Evolutionary conservation across 2,797 vertebrate species (phyloP).

Genomic region (Acanthiza pusilla): DNA sequence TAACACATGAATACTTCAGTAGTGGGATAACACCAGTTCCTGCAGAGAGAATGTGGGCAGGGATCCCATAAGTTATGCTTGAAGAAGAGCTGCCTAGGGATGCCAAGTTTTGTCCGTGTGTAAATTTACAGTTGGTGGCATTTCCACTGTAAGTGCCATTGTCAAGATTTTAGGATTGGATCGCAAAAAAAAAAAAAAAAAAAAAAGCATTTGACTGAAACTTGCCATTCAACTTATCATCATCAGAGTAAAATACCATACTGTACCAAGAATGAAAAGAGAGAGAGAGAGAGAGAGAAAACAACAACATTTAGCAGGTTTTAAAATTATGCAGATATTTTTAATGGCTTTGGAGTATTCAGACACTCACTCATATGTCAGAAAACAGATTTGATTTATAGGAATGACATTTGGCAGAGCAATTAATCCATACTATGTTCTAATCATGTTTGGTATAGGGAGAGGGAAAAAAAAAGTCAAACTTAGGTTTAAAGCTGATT

Average conservation of each 20-base stretch:
- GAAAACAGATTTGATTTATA: conserved; percentile 76
- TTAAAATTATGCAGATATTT: conserved; percentile 76
- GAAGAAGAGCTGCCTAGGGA: conserved; percentile 14
- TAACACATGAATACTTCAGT: conserved; percentile 24
- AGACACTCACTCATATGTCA: conserved; percentile 75
- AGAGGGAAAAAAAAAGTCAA: conserved; percentile 60
- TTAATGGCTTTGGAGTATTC: conserved; percentile 74
- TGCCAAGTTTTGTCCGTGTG: conserved; percentile 55
- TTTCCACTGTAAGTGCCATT: conserved; percentile 68
- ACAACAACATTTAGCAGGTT: conserved; percentile 75
- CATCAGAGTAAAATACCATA: conserved; percentile 68
- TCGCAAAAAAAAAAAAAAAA: not conserved
- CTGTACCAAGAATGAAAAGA: conserved; percentile 62
- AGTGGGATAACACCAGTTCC: conserved; percentile 33
- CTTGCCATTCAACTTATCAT: conserved; percentile 70
- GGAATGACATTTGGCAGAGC: conserved; percentile 74
- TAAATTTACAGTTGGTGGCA: conserved; percentile 65
- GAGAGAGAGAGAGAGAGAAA: conserved; percentile 52
- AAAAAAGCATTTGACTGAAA: conserved; percentile 61
- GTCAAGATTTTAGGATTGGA: conserved; percentile 66
- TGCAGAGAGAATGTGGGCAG: conserved; percentile 40
- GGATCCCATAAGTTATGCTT: conserved; percentile 46
- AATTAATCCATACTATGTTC: conserved; percentile 74
- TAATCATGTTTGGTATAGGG: conserved; percentile 69
- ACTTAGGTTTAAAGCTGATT: conserved; percentile 55